Evolutionary conservation across 2,797 vertebrate species (phyloP), one percentile per base, ranked within the genome.

Genomic region (Lophura swinhoii): DNA sequence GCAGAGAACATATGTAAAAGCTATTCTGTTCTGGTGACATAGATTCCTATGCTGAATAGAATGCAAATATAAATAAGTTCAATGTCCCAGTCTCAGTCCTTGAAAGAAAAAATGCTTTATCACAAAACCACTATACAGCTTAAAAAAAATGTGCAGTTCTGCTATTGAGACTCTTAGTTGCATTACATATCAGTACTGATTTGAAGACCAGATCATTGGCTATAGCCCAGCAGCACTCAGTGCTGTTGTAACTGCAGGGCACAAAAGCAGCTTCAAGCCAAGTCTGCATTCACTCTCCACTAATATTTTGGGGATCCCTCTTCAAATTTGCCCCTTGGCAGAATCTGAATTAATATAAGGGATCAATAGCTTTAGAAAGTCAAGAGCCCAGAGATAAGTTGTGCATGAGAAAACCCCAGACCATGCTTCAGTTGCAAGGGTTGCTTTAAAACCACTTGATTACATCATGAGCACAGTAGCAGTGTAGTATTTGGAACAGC

Each of bases 91-190:
- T 66, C n/a, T 63, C 15, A 62, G n/a, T 18, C 26, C 10, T 72
- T n/a, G 7, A 86, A 62, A 26, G 18, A 20, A 7, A 12, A 11
- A 1, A 0, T 0, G 0, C 26, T 75, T 85, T 7, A 81, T 35
- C 37, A 63, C 28, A 84, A 81, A 70, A 35, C 2, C 20, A 78
- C 12, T 39, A 24, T 20, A 51, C 3, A 75, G 9, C 24, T 92
- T 39, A 84, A 80, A 13, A 13, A 81, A 41, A 75, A 48, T 21
- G 6, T 33, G 26, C 9, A 66, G 11, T 44, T 73, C 24, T 90
- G 35, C 0, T 77, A 70, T 78, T 72, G 22, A 33, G 29, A 31
- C 26, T 78, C 8, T 46, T 26, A 86, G 24, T 6, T 11, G 37
- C 51, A 55, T 39, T 48, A 24, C 3, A 5, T 43, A 41, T 55